Percentiles rank a stretch among this genome's conserved stretches.
These are phyloP conservation scores for Actenoides lindsayi DNA, from an alignment of 2,113 vertebrate species.

Conservation along the genomic window DNA sequence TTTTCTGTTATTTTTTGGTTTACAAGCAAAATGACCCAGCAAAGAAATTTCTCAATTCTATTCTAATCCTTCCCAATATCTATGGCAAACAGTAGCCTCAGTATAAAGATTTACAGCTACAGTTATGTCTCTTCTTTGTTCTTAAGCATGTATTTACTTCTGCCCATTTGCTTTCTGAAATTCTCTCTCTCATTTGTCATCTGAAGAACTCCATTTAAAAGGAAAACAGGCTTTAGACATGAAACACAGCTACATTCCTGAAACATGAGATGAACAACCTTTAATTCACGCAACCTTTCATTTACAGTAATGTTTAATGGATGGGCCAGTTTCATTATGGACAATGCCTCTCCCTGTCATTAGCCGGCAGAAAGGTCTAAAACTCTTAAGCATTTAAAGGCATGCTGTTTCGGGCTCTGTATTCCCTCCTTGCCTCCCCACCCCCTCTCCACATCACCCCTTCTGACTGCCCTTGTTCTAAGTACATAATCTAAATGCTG, in stretches of 20 bases:
- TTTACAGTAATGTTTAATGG: conserved; percentile 53
- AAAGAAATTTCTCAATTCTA: not conserved
- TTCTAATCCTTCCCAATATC: conserved; percentile 6
- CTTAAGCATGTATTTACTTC: conserved; percentile 66
- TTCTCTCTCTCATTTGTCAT: conserved; percentile 73
- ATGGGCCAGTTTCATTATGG: conserved; percentile 71
- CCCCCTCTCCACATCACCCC: not conserved
- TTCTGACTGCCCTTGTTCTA: conserved; percentile 23
- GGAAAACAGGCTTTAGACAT: conserved; percentile 69
- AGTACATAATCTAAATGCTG: conserved; percentile 61
- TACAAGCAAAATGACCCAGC: not conserved
- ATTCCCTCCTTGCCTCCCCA: not conserved
- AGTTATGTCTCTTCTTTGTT: conserved; percentile 59
- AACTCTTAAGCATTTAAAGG: conserved; percentile 27
- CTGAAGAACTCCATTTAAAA: conserved; percentile 51
- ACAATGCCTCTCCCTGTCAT: conserved; percentile 73
- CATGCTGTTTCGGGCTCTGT: not conserved
- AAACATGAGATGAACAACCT: conserved; percentile 78
- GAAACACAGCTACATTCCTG: conserved; percentile 80
- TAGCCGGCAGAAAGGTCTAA: conserved; percentile 63
- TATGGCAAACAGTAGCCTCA: conserved; percentile 17
- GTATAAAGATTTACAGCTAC: conserved; percentile 30
- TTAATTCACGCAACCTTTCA: conserved; percentile 78
- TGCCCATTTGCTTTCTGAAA: conserved; percentile 75
- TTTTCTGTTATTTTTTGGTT: not conserved